Evolutionary conservation across 2,888 invertebrate species (phyloP).

Genomic region (Volucella bombylans): DNA sequence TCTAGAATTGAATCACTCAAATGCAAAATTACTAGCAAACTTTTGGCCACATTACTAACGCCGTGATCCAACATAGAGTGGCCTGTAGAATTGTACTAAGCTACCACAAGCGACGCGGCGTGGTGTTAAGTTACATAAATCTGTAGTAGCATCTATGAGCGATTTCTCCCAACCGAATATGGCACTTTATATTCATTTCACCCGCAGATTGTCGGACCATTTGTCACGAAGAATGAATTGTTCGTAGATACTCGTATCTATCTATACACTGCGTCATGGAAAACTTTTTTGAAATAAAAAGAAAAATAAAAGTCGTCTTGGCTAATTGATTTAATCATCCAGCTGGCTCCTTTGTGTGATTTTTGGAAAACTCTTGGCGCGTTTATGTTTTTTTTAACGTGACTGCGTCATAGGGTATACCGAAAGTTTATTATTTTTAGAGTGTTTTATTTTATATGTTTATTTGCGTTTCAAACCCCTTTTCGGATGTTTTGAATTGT

Average conservation of each 20-base stretch:
- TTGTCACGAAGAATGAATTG: conserved; percentile 53
- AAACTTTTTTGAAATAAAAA: conserved; percentile 20
- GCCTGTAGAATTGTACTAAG: too few species aligned
- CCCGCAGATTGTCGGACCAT: conserved; percentile 37
- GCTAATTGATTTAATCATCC: conserved; percentile 10
- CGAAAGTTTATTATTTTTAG: conserved; percentile 10
- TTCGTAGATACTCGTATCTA: conserved; percentile 13
- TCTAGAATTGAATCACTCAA: too few species aligned
- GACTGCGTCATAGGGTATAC: conserved; percentile 42
- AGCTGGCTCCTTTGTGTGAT: conserved; percentile 20
- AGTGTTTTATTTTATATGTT: conserved; percentile 18
- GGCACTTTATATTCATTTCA: background rate
- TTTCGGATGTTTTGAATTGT: conserved; percentile 13
- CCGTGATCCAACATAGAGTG: too few species aligned
- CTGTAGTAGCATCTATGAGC: too few species aligned
- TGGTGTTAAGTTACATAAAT: too few species aligned
- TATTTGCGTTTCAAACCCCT: conserved; percentile 13
- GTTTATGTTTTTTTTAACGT: conserved; percentile 21
- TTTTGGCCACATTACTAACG: too few species aligned
- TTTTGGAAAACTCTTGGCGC: conserved; percentile 25
- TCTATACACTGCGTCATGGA: background rate
- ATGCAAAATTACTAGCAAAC: too few species aligned
- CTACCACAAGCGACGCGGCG: too few species aligned
- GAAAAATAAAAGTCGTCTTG: conserved; percentile 14
- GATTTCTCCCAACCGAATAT: too few species aligned